Evolutionary conservation across 1,140 invertebrate species (phyloP).

Genomic region (Rhizoglyphus robini): DNA sequence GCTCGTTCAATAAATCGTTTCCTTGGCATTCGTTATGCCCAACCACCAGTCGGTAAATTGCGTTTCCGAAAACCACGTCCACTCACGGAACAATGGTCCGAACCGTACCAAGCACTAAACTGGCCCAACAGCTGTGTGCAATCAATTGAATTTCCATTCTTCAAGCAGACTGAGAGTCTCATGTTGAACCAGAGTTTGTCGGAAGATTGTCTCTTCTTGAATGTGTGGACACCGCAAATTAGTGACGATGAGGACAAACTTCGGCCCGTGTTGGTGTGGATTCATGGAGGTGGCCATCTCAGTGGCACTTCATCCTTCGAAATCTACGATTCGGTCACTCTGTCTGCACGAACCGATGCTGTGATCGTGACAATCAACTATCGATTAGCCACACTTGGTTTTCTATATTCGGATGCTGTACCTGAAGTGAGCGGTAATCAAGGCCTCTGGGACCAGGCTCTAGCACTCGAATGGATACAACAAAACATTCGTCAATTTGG

Average conservation of each 20-base stretch:
- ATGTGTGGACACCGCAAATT: slow-evolving; percentile 12
- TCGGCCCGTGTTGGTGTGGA: no score
- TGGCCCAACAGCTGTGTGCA: slow-evolving; percentile 20
- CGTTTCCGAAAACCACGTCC: slow-evolving; percentile 28
- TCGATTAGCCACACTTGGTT: no score
- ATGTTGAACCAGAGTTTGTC: slow-evolving; percentile 3
- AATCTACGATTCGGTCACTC: no score
- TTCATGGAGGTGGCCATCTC: slow-evolving; percentile 89
- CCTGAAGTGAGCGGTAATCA: no score
- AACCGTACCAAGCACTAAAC: slow-evolving; percentile 4
- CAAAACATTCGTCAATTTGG: no score
- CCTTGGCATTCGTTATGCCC: slow-evolving; percentile 44
- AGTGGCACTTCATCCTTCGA: no score
- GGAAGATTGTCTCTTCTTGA: slow-evolving; percentile 20
- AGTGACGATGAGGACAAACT: no score
- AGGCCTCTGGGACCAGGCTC: no score
- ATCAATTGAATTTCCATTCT: slow-evolving; percentile 55
- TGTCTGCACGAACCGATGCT: no score
- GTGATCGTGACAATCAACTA: no score
- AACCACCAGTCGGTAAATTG: slow-evolving; percentile 38
- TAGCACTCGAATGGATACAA: no score
- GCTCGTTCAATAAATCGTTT: neutral
- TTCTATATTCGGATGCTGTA: no score
- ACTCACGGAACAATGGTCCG: neutral
- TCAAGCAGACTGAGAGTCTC: neutral